Evolutionary conservation across 1,140 invertebrate genomes (phyloP), one percentile per base, ranked within the genome.

Genomic region (Chymomyza costata): DNA sequence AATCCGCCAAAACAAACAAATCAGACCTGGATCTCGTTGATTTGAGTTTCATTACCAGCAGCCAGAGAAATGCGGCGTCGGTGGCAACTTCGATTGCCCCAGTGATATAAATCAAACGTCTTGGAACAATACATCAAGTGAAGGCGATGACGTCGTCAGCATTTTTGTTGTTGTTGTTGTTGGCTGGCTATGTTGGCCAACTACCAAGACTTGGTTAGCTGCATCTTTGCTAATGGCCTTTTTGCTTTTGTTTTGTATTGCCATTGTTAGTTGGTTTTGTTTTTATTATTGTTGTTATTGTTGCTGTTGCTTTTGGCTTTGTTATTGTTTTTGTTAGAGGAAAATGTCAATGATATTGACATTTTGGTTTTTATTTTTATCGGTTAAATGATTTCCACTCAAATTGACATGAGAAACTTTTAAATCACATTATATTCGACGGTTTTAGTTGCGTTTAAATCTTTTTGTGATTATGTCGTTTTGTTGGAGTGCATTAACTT

Each of bases 41-140:
- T 80, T 73, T 74, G 67, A 80, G 73, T 81, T 80, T 80, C 73
- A 80, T 80, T 80, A 80, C 73, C 73, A 71, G 37, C 65, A 49
- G 19, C 51, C 39, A 16, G 15, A 45, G 59, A 53, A 59, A 63
- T 59, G 53, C 19, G 16, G 31, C 37, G 28, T 28, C 8, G 28
- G 10, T 30, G 37, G 25, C 14, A 49, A 7, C 37, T 6, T 28
- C 3, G 31, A 34, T 34, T 34, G 31, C 13, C 28, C 37, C 18
- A 62, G 30, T 67, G 71, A 74, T 69, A 80, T 80, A 81, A 81
- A 81, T 81, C 74, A 81, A 65, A 81, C 47, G 57, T 61, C 57
- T 60, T 52, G 61, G 45, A 67, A 74, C 74, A 74, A 74, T 81
- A 66, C 65, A 74, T 81, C 74, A 81, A 81, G 54, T 51, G 57